A percentile compares a stretch with the other conserved stretches of the same genome.
These are phyloP conservation scores for Blastobasis adustella DNA, from an alignment of 2,888 invertebrate species.

Conservation along the genomic window DNA sequence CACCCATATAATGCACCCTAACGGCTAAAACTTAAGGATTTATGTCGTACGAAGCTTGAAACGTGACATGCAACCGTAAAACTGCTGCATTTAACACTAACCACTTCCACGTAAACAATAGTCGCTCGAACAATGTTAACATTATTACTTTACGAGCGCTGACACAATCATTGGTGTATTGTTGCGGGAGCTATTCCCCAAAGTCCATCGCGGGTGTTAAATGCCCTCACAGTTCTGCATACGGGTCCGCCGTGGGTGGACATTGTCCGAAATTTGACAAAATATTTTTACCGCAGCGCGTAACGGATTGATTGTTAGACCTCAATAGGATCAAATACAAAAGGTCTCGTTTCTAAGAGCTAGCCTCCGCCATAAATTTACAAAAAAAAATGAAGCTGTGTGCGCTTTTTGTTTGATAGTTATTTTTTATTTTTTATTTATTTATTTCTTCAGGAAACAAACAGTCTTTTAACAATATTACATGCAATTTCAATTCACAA, in stretches of 20 bases:
- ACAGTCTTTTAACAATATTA: too few species aligned
- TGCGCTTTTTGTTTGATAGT: too few species aligned
- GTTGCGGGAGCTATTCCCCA: conserved; percentile 47
- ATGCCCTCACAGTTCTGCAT: conserved; percentile 27
- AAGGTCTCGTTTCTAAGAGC: conserved; percentile 8
- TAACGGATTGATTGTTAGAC: conserved; percentile 50
- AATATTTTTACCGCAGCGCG: conserved; percentile 65
- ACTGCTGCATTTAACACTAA: conserved; percentile 34
- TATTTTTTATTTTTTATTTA: too few species aligned
- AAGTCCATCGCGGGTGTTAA: conserved; percentile 55
- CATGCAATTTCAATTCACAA: too few species aligned
- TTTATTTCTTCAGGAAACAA: too few species aligned
- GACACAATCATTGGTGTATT: conserved; percentile 63
- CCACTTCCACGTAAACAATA: conserved; percentile 66
- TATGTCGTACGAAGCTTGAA: conserved; percentile 1
- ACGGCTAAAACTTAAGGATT: conserved; percentile 17
- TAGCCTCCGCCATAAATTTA: neutral
- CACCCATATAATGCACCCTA: conserved; percentile 25
- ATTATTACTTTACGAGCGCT: conserved; percentile 57
- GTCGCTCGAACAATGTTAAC: conserved; percentile 51
- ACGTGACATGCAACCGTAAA: conserved; percentile 15
- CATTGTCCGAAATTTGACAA: conserved; percentile 41
- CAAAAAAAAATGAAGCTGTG: too few species aligned
- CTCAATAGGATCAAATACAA: conserved; percentile 12
- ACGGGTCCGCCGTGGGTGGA: conserved; percentile 36